phyloP scores from a whole-genome alignment of 2,113 vertebrate species.

The Progne subis region DNA sequence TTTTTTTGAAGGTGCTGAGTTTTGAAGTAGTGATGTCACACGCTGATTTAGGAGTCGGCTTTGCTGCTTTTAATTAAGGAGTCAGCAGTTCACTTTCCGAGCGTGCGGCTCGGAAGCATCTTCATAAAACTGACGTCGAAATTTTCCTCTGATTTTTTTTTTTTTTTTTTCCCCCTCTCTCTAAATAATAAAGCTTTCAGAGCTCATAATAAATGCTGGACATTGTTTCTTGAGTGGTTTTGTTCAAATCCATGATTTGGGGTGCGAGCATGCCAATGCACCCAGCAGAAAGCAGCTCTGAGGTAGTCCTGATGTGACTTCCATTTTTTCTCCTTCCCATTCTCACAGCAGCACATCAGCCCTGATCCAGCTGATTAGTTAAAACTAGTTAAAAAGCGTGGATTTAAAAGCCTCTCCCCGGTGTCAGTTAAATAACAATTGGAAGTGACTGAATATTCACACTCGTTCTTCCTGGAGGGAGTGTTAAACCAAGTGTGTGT shows the following conservation, averaged over 20 bases:
- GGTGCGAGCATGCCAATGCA: background rate
- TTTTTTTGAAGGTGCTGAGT: background rate
- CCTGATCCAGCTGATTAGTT: background rate
- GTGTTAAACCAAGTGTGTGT: background rate
- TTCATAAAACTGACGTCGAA: conserved; percentile 11
- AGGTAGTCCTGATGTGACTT: background rate
- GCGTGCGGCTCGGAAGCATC: conserved; percentile 5
- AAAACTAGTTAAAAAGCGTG: conserved; percentile 13
- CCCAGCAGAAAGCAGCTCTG: background rate
- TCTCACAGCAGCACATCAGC: background rate
- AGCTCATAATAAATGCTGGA: background rate
- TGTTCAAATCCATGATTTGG: background rate
- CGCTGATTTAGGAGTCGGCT: conserved; percentile 6
- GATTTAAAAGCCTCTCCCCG: background rate
- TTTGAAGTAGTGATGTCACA: conserved; percentile 12
- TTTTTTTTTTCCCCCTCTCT: rapidly evolving
- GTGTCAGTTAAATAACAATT: conserved; percentile 3
- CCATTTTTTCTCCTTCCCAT: background rate
- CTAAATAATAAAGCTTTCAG: conserved; percentile 14
- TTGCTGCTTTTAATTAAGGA: conserved; percentile 55
- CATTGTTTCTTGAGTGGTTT: background rate
- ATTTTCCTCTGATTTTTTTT: background rate
- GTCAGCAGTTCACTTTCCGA: conserved; percentile 25
- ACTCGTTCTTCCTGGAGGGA: background rate
- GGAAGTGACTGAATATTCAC: background rate